Evolutionary conservation across 2,113 vertebrate species (phyloP).

Genomic region (Tragelaphus imberbis): DNA sequence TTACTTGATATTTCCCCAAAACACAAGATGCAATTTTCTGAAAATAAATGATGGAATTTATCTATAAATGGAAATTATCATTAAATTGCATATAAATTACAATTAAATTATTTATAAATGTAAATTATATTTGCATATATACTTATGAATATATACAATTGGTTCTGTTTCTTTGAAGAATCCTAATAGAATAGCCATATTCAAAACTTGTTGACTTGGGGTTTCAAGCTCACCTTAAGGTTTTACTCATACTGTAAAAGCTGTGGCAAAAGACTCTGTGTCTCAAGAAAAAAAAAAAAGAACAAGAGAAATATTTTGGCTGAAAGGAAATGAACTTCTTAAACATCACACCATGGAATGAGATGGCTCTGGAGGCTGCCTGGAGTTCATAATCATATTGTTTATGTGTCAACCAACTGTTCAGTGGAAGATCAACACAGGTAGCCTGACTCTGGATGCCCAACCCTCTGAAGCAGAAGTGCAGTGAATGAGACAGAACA

Average conservation of each 20-base stretch:
- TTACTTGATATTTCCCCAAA: not conserved
- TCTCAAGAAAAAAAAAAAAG: not conserved
- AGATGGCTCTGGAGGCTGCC: accelerated
- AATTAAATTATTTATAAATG: not conserved
- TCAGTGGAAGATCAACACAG: not conserved
- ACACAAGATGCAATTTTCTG: not conserved
- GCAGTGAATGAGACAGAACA: no score
- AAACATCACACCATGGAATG: no score
- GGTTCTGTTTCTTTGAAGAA: not conserved
- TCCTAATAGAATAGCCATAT: not conserved
- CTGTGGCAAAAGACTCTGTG: not conserved
- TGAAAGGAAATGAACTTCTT: not conserved
- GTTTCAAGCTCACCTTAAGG: not conserved
- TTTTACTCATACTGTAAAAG: not conserved
- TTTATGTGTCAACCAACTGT: accelerated
- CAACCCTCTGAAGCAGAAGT: accelerated
- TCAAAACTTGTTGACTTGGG: not conserved
- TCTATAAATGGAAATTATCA: not conserved
- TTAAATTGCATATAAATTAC: not conserved
- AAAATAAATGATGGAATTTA: not conserved
- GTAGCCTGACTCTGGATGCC: accelerated
- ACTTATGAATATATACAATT: not conserved
- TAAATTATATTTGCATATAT: not conserved
- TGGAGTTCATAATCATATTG: accelerated
- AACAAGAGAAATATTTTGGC: not conserved